Evolutionary conservation across 1,140 invertebrate species (phyloP), one percentile per base, ranked within the genome.

Genomic region (Caenorhabditis briggsae): DNA sequence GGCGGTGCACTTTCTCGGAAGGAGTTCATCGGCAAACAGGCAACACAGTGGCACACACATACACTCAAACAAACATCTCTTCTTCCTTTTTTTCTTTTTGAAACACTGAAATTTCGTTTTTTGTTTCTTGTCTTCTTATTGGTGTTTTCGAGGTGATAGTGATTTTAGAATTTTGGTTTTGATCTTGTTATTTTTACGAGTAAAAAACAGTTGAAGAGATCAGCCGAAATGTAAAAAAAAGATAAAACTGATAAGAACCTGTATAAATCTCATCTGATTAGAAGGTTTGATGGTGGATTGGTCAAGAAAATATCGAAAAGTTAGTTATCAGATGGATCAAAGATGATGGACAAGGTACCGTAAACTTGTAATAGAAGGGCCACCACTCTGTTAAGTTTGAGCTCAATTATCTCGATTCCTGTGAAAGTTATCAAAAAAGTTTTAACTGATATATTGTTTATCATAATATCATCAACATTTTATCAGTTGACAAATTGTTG

Each of bases 11-110:
- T 64, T 61, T 61, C n/a, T 43, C 33, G 70, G 46, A 50, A 50
- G 70, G 46, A 78, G 70, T 78, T 78, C 70, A 78, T 78, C 70
- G 70, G 70, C 70, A 78, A 78, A 50, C 70, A 78, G 11, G 11
- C 16, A 50, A 78, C 33, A 33, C 33, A 53, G 16, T 53, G 50
- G 50, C 50, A 53, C 46, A 50, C 70, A 78, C 33, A 33, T 33
- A 33, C 33, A 33, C 33, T 33, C 33, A 3, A 33, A 78, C 70
- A 78, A 78, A 78, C 70, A 78, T 78, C 46, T 50, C 43, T 48
- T 23, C 70, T 16, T 25, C 23, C n/a, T 61, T 33, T 61, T 61
- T 23, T 78, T 78, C 18, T 50, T 50, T 50, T 78, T 78, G 70
- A 78, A 78, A 78, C 70, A 78, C 33, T 16, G 1, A 20, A 41